Evolutionary conservation across 2,113 vertebrate genomes (phyloP).

Genomic region (Coptodon bakossiorum): DNA sequence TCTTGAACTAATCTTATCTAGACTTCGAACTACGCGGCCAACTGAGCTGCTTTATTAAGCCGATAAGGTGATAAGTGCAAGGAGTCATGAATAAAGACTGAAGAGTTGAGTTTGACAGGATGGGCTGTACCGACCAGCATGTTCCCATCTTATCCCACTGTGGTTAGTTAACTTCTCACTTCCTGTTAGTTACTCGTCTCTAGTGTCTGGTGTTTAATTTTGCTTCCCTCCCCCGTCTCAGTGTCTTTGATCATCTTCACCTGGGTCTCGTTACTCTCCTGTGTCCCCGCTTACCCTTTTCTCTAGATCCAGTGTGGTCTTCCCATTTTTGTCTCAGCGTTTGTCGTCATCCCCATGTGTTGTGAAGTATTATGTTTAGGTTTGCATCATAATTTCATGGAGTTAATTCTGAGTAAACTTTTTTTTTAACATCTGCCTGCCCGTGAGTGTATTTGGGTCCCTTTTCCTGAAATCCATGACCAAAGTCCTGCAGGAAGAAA

Average conservation of each 20-base stretch:
- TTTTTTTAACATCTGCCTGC: rapidly evolving
- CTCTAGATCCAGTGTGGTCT: not conserved
- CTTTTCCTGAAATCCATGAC: not conserved
- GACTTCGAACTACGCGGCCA: not conserved
- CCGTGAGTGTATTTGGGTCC: not conserved
- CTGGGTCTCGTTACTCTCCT: not conserved
- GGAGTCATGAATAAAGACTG: not conserved
- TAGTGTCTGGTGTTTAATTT: not conserved
- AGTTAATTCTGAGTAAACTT: not conserved
- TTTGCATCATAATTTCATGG: not conserved
- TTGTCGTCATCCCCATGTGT: rapidly evolving
- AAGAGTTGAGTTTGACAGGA: not conserved
- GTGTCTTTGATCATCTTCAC: not conserved
- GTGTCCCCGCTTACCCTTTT: rapidly evolving
- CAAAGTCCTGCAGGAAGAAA: not conserved
- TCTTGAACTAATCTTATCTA: not conserved
- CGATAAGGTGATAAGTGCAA: not conserved
- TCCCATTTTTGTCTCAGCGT: not conserved
- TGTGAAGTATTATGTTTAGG: not conserved
- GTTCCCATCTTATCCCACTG: not conserved
- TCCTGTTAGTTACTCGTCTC: not conserved
- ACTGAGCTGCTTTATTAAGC: not conserved
- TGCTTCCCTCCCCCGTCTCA: not conserved
- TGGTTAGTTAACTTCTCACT: rapidly evolving
- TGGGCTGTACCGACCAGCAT: not conserved